These are phyloP conservation scores for Oxyscelio sp. DNA, from an alignment of 2,888 invertebrate species.

Conservation along the genomic window DNA sequence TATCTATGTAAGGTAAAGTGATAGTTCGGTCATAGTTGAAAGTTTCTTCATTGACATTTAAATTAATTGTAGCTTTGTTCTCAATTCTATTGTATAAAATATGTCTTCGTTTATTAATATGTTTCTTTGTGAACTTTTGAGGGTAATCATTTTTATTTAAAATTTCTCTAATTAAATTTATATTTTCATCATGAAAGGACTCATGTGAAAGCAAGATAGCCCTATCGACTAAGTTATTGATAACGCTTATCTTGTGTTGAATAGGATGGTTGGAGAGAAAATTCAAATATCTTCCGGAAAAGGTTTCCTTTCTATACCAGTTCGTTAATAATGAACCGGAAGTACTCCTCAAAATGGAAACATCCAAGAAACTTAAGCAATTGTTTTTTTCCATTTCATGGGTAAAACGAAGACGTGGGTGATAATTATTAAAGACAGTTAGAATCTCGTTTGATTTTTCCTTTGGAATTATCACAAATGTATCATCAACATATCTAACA, in stretches of 20 bases:
- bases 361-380: conserved; percentile 23
- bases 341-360: not conserved
- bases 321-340: not conserved
- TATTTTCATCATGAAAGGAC: not conserved
- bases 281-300: conserved; percentile 28
- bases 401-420: conserved; percentile 36
- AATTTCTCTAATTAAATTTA: not conserved
- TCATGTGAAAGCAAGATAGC: too few relatives aligned
- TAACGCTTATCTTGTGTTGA: conserved; percentile 21
- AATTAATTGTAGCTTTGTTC: not conserved
- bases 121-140: not conserved
- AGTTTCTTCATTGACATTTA: not conserved
- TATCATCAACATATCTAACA: conserved; percentile 55
- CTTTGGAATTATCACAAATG: conserved; percentile 13
- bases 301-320: conserved; percentile 40
- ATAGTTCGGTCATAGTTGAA: not conserved
- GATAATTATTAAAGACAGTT: conserved; percentile 29
- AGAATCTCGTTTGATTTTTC: conserved; percentile 13
- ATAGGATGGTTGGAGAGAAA: conserved; percentile 9
- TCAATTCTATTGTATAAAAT: not conserved
- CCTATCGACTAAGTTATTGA: too few relatives aligned
- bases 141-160: conserved; percentile 12
- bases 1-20: not conserved
- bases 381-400: conserved; percentile 1
- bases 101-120: not conserved